Percentiles rank a stretch among this genome's conserved stretches.
phyloP scores from a whole-genome alignment of 2,797 vertebrate genomes.

The Myoxocephalus aenaeus region DNA sequence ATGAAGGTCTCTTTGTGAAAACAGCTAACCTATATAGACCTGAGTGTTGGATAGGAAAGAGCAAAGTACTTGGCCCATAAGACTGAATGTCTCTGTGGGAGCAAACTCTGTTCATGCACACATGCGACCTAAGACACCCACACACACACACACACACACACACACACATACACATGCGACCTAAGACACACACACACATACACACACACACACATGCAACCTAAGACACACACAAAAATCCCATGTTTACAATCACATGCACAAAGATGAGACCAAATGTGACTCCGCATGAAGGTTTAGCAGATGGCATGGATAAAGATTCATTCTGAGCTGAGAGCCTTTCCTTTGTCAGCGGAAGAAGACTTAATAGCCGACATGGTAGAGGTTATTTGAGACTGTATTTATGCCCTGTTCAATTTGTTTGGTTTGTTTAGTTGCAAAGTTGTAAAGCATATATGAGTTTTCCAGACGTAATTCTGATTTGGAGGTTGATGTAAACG shows the following conservation, averaged over 20 bases:
- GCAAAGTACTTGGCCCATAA: background rate
- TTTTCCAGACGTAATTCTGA: background rate
- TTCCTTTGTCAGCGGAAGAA: background rate
- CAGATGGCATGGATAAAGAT: slow-evolving; percentile 10
- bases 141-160: slow-evolving; percentile 15
- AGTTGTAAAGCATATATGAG: background rate
- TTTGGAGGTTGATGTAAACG: too few species aligned
- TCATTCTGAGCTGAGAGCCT: background rate
- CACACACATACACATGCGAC: background rate
- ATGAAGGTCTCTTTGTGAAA: background rate
- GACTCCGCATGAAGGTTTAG: slow-evolving; percentile 16
- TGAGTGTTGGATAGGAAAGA: background rate
- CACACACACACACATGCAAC: slow-evolving; percentile 17
- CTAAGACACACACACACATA: slow-evolving; percentile 2
- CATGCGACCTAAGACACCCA: background rate
- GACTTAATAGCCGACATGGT: background rate
- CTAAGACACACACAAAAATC: too few species aligned
- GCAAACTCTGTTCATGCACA: background rate
- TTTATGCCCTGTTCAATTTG: rapidly evolving
- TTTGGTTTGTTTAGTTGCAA: background rate
- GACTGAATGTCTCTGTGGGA: slow-evolving; percentile 30
- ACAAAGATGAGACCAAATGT: background rate
- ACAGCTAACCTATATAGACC: background rate
- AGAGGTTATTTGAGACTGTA: background rate
- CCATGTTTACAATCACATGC: background rate